Conservation (phyloP, 2,888 invertebrate species). For the Ceramica pisi region DNA sequence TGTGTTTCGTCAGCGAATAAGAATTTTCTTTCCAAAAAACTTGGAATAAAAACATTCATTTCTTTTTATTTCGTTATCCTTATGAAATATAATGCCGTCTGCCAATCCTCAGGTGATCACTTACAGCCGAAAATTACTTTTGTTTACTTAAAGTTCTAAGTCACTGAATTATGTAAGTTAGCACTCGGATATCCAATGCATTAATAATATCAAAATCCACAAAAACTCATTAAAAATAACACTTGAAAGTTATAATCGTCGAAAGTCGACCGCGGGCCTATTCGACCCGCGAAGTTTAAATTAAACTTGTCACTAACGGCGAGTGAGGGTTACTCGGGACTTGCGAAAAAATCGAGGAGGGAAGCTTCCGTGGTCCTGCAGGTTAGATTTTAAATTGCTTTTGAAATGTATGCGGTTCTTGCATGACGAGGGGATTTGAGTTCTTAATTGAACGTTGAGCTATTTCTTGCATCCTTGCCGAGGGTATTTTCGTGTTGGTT, state of each 20-base stretch:
- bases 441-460: neutral
- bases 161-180: constrained; percentile 68
- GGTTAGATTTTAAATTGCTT: constrained; percentile 41
- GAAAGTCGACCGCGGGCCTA: constrained; percentile 77
- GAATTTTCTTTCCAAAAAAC: constrained; percentile 19
- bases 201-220: constrained; percentile 81
- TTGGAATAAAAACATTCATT: constrained; percentile 35
- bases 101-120: constrained; percentile 53
- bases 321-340: constrained; percentile 65
- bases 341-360: constrained; percentile 56
- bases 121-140: constrained; percentile 61
- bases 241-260: constrained; percentile 86
- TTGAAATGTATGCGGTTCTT: constrained; percentile 13
- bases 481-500: neutral
- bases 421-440: neutral
- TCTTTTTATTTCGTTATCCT: constrained; percentile 34
- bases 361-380: constrained; percentile 64
- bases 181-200: constrained; percentile 74
- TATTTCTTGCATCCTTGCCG: neutral
- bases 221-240: constrained; percentile 89
- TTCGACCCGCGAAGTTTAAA: constrained; percentile 84
- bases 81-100: constrained; percentile 45
- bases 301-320: constrained; percentile 85
- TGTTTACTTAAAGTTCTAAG: constrained; percentile 61
- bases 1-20: constrained; percentile 12